Conservation (phyloP, 1,140 invertebrate genomes). For the Drosophila persimilis region DNA sequence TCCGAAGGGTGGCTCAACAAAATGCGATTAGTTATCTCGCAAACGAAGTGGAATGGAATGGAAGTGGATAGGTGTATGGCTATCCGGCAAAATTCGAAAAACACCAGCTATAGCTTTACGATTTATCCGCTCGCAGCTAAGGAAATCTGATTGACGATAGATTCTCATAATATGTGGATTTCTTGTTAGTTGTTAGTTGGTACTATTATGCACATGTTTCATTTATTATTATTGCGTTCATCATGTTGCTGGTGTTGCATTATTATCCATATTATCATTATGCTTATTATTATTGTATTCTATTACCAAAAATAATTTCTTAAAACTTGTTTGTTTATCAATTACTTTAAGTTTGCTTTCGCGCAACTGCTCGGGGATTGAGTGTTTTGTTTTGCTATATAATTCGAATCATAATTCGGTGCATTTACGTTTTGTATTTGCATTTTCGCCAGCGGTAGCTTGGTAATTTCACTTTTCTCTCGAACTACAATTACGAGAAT, state of each 20-base stretch:
- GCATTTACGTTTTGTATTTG: conserved; percentile 25
- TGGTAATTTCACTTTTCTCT: conserved; percentile 34
- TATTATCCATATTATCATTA: conserved; percentile 71
- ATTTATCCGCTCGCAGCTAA: no score
- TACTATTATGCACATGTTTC: conserved; percentile 76
- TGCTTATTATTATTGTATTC: conserved; percentile 70
- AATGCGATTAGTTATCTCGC: no score
- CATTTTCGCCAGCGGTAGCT: conserved; percentile 63
- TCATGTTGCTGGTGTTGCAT: conserved; percentile 65
- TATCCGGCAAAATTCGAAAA: no score
- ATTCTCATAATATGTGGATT: neutral
- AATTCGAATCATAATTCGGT: conserved; percentile 59
- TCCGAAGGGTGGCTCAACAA: no score
- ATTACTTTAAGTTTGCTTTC: conserved; percentile 65
- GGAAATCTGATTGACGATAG: no score
- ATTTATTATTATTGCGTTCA: conserved; percentile 79
- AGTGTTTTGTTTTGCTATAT: conserved; percentile 36
- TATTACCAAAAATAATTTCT: conserved; percentile 83
- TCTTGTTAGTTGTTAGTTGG: conserved; percentile 72
- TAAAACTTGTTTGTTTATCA: conserved; percentile 75
- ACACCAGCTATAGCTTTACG: no score
- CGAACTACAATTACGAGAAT: conserved; percentile 56
- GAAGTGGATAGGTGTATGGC: no score
- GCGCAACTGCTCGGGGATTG: conserved; percentile 27
- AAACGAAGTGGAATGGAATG: no score